Percentiles rank a stretch among this genome's conserved stretches.
Conservation (phyloP, 2,888 invertebrate genomes). For the Diogma glabrata region DNA sequence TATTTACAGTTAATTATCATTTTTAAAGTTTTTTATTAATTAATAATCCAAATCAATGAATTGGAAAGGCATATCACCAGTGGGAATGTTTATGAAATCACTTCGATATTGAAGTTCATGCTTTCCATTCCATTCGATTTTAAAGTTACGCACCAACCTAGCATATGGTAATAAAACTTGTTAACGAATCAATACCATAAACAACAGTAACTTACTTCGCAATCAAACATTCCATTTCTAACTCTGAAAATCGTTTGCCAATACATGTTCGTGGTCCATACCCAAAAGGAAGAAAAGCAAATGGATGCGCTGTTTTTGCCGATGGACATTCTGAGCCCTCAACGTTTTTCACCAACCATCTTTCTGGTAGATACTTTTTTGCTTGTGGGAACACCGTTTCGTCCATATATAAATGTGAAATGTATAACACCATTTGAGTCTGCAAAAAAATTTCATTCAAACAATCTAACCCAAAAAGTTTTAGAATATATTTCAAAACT, state of each 20-base stretch:
- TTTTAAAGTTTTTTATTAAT: no score
- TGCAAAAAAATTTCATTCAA: no score
- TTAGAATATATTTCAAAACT: background rate
- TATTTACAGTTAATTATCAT: no score
- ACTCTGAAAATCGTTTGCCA: constrained; percentile 53
- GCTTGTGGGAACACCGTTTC: constrained; percentile 46
- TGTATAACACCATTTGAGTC: background rate
- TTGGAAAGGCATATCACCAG: background rate
- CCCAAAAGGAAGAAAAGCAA: constrained; percentile 49
- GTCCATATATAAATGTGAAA: constrained; percentile 18
- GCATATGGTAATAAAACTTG: no score
- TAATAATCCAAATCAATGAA: background rate
- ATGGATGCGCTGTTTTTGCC: constrained; percentile 30
- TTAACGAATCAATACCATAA: no score
- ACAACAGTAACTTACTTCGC: constrained; percentile 29
- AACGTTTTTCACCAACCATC: constrained; percentile 46
- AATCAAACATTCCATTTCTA: constrained; percentile 45
- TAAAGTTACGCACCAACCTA: background rate
- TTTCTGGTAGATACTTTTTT: constrained; percentile 48
- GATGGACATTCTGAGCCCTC: background rate
- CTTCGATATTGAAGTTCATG: background rate
- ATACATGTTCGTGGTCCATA: constrained; percentile 51
- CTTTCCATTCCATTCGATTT: background rate
- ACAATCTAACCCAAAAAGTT: no score
- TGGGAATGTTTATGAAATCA: background rate